phyloP scores from a whole-genome alignment of 53 echinoderm and acorn worm genomes.

The Astropecten irregularis region DNA sequence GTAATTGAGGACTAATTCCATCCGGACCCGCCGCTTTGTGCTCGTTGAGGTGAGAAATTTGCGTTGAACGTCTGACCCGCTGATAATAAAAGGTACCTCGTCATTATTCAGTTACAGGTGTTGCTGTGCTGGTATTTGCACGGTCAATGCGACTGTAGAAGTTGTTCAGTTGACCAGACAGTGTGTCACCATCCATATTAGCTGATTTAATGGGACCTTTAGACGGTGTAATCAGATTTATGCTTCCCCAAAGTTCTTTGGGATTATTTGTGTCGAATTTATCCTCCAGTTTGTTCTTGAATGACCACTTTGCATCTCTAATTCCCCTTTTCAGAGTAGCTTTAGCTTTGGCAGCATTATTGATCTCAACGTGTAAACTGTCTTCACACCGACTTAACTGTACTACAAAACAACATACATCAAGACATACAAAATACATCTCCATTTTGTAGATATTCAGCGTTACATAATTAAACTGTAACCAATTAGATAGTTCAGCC shows the following conservation, averaged over 20 bases:
- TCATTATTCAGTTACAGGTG: neutral
- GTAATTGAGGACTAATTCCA: slow-evolving; percentile 5
- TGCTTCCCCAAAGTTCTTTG: slow-evolving; percentile 39
- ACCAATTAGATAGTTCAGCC: no score
- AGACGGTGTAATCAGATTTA: slow-evolving; percentile 9
- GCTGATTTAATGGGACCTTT: slow-evolving; percentile 25
- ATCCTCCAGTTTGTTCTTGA: slow-evolving; percentile 14
- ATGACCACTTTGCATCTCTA: slow-evolving; percentile 32
- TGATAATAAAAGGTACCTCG: slow-evolving; percentile 26
- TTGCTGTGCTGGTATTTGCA: slow-evolving; percentile 16
- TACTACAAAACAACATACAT: no score
- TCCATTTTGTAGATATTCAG: no score
- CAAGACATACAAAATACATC: no score
- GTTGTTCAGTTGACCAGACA: slow-evolving; percentile 22
- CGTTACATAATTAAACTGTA: no score
- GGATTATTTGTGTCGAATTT: slow-evolving; percentile 37
- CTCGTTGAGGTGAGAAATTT: slow-evolving; percentile 19
- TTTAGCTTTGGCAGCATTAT: no score
- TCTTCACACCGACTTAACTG: no score
- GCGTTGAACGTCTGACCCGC: neutral
- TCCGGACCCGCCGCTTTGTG: slow-evolving; percentile 33
- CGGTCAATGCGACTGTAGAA: slow-evolving; percentile 39
- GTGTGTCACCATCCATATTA: neutral
- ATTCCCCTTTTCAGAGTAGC: slow-evolving; percentile 35
- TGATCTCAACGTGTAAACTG: no score